A percentile compares a stretch with the other conserved stretches of the same genome.
phyloP scores from a whole-genome alignment of 2,113 vertebrate species.

The Anseranas semipalmata region DNA sequence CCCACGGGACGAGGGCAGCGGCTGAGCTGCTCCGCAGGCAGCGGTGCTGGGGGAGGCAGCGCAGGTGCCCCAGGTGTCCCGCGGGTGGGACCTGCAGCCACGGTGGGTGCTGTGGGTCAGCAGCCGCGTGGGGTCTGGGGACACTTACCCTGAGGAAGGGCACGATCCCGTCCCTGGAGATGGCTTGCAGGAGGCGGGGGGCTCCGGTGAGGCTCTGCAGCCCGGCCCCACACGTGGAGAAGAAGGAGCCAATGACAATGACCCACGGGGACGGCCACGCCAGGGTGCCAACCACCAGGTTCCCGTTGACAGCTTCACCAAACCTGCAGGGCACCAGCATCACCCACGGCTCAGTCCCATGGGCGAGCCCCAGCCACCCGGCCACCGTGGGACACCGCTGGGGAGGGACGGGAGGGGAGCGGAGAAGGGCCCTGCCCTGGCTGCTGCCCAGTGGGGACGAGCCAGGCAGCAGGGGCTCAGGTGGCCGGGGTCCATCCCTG shows the following conservation, averaged over 20 bases:
- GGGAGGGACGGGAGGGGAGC: fast-evolving
- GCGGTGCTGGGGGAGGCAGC: not conserved
- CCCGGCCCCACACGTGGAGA: slow-evolving; percentile 95
- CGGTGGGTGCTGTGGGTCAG: fast-evolving
- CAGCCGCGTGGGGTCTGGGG: fast-evolving
- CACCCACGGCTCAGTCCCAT: fast-evolving
- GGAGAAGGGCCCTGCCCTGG: not conserved
- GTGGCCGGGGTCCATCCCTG: not conserved
- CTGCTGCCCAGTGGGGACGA: fast-evolving
- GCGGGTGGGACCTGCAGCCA: not conserved
- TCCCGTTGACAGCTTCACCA: slow-evolving; percentile 93
- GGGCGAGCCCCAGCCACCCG: not conserved
- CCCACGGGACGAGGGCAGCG: not conserved
- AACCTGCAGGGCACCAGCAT: slow-evolving; percentile 79
- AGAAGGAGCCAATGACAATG: slow-evolving; percentile 97
- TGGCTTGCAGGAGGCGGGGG: slow-evolving; percentile 94
- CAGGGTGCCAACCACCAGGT: slow-evolving; percentile 94
- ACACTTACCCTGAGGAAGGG: slow-evolving; percentile 91
- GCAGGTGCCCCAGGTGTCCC: fast-evolving
- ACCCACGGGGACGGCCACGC: slow-evolving; percentile 97
- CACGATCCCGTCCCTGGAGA: slow-evolving; percentile 92
- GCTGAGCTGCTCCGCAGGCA: not conserved
- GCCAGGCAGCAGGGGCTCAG: not conserved
- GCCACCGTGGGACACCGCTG: not conserved
- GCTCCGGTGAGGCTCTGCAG: slow-evolving; percentile 96